A percentile compares a stretch with the other conserved stretches of the same genome.
Conservation (phyloP, 2,888 invertebrate species). For the Muscina levida region DNA sequence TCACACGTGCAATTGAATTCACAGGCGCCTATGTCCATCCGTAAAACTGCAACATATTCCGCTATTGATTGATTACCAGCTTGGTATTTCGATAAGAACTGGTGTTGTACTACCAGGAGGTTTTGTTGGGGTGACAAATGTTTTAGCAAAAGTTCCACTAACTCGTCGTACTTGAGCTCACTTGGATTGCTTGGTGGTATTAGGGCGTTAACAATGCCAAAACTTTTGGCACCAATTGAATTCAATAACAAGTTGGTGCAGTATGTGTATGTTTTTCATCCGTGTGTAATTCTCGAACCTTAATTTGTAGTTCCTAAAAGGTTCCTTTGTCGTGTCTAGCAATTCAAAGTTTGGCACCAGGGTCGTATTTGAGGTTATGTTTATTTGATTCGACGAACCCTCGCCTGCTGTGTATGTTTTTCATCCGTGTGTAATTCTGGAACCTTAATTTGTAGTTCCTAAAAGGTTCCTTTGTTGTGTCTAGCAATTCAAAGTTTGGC, state of each 20-base stretch:
- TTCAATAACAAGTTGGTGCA: slow-evolving; percentile 45
- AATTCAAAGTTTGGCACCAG: slow-evolving; percentile 48
- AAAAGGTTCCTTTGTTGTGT: too few species aligned
- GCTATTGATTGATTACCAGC: slow-evolving; percentile 16
- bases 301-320: slow-evolving; percentile 41
- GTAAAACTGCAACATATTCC: slow-evolving; percentile 36
- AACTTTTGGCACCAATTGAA: slow-evolving; percentile 49
- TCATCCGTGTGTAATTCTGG: slow-evolving; percentile 45
- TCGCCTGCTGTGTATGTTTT: slow-evolving; percentile 27
- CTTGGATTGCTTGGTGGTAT: slow-evolving; percentile 42
- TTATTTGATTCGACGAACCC: not conserved
- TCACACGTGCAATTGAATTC: slow-evolving; percentile 47
- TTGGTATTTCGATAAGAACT: slow-evolving; percentile 47
- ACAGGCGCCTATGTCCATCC: slow-evolving; percentile 42
- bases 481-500: too few species aligned
- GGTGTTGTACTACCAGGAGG: slow-evolving; percentile 43
- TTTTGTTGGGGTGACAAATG: slow-evolving; percentile 29
- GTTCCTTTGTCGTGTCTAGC: slow-evolving; percentile 43
- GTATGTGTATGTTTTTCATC: slow-evolving; percentile 48
- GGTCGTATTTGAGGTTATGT: slow-evolving; percentile 28
- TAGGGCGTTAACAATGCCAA: slow-evolving; percentile 38
- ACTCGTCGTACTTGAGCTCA: slow-evolving; percentile 38
- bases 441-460: too few species aligned
- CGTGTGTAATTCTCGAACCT: slow-evolving; percentile 46
- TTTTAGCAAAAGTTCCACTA: not conserved